Evolutionary conservation across 2,888 invertebrate genomes (phyloP), one percentile per base, ranked within the genome.

Genomic region (Limenitis camilla): DNA sequence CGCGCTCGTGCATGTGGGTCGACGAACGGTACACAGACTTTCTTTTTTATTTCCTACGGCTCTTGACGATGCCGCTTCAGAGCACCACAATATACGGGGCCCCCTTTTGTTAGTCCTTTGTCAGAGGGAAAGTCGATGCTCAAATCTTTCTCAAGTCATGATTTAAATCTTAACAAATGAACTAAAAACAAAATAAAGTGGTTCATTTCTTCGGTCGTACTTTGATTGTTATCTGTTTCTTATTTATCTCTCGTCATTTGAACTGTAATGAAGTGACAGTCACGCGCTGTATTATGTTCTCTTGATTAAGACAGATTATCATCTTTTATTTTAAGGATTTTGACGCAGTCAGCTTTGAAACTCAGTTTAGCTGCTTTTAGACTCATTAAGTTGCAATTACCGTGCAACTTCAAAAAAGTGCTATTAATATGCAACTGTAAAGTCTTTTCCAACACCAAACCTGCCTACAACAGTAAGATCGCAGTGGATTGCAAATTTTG

Each of bases 21-120:
- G 79, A 65, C 69, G 75, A 82, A 85, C 85, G 85, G 85, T 79
- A 79, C 62, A 63, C 61, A 61, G 71, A 81, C 81, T 83, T 85
- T 83, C 81, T 84, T 85, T 83, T 82, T 83, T 76, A 69, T 75
- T 77, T 69, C 70, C 51, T 50, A 44, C 54, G 53, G 49, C 55
- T 52, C 53, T 47, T 41, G 45, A 47, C 42, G 36, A 47, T 43
- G 32, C 38, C 35, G 41, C 43, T 36, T 51, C 47, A 43, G 45
- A 45, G 42, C 40, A 44, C 45, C 32, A 29, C 35, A 35, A 40
- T 33, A 31, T 32, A 29, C 38, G 32, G 38, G 40, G 38, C 36
- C 44, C 33, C 44, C 40, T 45, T 43, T 39, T 45, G 47, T 48
- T 48, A 39, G 48, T 48, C 53, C 48, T 50, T 58, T 49, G 49